Base-by-base conservation (phyloP, 2,797 vertebrate species). In the Galaxias olidus region DNA sequence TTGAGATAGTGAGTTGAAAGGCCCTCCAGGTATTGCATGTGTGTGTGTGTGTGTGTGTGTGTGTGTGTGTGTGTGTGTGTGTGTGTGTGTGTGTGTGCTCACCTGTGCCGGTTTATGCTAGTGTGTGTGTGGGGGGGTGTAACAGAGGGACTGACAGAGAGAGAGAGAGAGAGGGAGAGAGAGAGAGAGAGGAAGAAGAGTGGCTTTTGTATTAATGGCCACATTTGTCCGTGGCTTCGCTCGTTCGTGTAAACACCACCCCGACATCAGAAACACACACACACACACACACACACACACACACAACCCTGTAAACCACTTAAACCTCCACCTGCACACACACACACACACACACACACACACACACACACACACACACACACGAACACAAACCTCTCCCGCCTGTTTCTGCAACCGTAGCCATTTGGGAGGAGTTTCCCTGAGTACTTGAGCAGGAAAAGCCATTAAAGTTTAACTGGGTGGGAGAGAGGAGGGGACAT, bases 391-490 rank as follows among this genome's bases (percentile, higher is more conserved):
- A 78, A 77, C 80, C 84, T 84, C 86, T 86, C 73, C 72, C 74
- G 80, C 30, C 30, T 85, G 78, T 81, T 88, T 84, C 77, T 91
- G 89, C 88, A 89, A 83, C 80, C 79, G 82, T 87, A 90, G 89
- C 88, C 87, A 88, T 92, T 91, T 91, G 75, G 84, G 77, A 86
- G 78, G 77, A 86, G 81, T 87, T 89, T 82, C 77, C 79, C 78
- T 88, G 77, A 88, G 85, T 87, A 87, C 82, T 84, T 85, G 74
- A 86, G 86, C 57, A 68, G 73, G 84, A 79, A 84, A 82, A 73
- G 82, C 76, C 89, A 92, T 93, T 87, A 92, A 93, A 88, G 78
- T 89, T 92, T 91, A 87, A 91, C 75, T 53, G 45, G 64, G 65
- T 19, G 42, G 57, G 14, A 45, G 77, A 69, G 60, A 1, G 42